These are phyloP conservation scores for Dione vanillae DNA, from an alignment of 2,888 invertebrate genomes.

Conservation along the genomic window DNA sequence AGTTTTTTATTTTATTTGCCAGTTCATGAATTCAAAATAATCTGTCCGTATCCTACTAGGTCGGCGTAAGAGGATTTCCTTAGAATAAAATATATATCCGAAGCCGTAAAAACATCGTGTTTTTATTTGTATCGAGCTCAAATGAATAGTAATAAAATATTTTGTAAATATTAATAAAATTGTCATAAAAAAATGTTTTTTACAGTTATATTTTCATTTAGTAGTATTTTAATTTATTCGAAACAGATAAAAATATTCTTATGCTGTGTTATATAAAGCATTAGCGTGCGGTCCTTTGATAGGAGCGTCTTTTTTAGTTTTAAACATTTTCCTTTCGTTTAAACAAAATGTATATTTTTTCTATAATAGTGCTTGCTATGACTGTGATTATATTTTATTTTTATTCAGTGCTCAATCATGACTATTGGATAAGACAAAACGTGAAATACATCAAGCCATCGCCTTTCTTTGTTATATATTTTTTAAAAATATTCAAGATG, in stretches of 20 bases:
- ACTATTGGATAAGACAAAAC: conserved; percentile 9
- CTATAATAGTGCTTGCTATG: not conserved
- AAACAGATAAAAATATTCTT: not conserved
- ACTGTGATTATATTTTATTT: conserved; percentile 8
- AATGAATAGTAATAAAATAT: no score
- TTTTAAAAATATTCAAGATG: conserved; percentile 1
- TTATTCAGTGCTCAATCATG: conserved; percentile 16
- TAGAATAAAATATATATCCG: no score
- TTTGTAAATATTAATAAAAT: no score
- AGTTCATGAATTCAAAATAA: no score
- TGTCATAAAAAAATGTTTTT: no score
- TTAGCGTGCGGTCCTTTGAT: not conserved
- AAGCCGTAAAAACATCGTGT: no score
- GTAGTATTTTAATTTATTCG: conserved; percentile 5
- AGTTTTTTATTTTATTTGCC: no score
- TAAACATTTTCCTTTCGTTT: not conserved
- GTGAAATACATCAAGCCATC: conserved; percentile 10
- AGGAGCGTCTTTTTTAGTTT: not conserved
- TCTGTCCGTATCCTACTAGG: no score
- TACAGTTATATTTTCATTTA: no score
- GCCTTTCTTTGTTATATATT: conserved; percentile 2
- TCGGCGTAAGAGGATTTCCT: no score
- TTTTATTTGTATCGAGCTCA: no score
- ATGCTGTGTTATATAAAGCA: not conserved
- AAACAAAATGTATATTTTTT: not conserved